Evolutionary conservation across 2,113 vertebrate species (phyloP), one percentile per base, ranked within the genome.

Genomic region (Crypturellus undulatus): DNA sequence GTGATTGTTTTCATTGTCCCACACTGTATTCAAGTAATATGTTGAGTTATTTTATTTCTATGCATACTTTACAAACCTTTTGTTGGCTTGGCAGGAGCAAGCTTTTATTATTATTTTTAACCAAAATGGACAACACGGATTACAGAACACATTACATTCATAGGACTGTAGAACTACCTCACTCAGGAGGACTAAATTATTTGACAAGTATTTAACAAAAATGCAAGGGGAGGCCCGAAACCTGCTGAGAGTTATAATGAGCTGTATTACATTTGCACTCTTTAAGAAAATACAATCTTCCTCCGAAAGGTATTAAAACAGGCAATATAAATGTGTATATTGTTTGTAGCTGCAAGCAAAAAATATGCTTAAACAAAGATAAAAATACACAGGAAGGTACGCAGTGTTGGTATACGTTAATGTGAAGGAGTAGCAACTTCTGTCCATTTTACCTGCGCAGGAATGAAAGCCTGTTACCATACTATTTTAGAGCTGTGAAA

Each of bases 161-260:
- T 51, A 64, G 52, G 93, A 80, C 3, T 81, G 38, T 84, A 90
- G 2, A 3, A 81, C 56, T 75, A 72, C 15, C 73, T 89, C 72
- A 59, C 0, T 18, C 83, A 90, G 68, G 51, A 91, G 90, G 84
- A 91, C 69, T 78, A 92, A 91, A 80, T 75, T 84, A 20, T 91
- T 89, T 10, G 26, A 81, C 49, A 93, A 92, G 59, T 69, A 93
- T 89, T 87, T 92, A 91, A 89, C 32, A 82, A 92, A 92, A 96
- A 93, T 68, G 58, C 47, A 93, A 77, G 82, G 68, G 17, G 43
- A 89, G 89, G 49, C n/a, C 79, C 83, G 73, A 91, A 94, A 93
- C 67, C 80, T 92, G 73, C 63, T 67, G 80, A 92, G 95, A 92
- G 89, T 91, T 84, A 56, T 83, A 92, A 92, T 71, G 56, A 95